These are phyloP conservation scores for Drosophila colorata DNA, from an alignment of 2,888 invertebrate species.

Conservation along the genomic window DNA sequence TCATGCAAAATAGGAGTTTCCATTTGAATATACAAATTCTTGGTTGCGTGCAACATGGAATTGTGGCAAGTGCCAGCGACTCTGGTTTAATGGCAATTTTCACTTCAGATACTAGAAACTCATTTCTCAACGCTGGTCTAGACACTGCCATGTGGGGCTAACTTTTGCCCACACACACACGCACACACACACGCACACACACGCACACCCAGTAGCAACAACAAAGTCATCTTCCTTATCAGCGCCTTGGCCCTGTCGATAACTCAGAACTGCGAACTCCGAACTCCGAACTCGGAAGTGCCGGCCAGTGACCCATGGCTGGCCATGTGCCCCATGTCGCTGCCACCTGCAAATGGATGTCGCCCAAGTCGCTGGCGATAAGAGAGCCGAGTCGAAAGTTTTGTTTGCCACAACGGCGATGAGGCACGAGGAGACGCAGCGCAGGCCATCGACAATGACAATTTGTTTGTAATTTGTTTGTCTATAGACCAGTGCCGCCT, in stretches of 20 bases:
- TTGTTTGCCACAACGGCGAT: background rate
- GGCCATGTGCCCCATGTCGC: background rate
- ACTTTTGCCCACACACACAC: background rate
- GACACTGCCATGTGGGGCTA: slow-evolving; percentile 21
- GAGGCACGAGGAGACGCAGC: background rate
- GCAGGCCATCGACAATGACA: slow-evolving; percentile 61
- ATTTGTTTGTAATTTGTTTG: slow-evolving; percentile 81
- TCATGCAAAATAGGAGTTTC: background rate
- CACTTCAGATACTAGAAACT: slow-evolving; percentile 1
- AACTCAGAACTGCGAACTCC: slow-evolving; percentile 36
- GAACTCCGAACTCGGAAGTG: slow-evolving; percentile 2
- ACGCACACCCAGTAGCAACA: background rate
- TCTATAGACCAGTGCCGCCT: slow-evolving; percentile 35
- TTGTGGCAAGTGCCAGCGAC: slow-evolving; percentile 5
- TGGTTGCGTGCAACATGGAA: background rate
- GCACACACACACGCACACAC: background rate
- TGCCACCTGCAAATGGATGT: slow-evolving; percentile 45
- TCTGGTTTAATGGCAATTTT: slow-evolving; percentile 14
- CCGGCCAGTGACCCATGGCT: slow-evolving; percentile 42
- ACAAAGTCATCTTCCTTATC: slow-evolving; percentile 49
- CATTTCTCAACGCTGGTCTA: slow-evolving; percentile 5
- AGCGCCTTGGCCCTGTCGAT: slow-evolving; percentile 47
- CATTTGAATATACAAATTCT: background rate
- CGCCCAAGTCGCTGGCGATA: slow-evolving; percentile 25
- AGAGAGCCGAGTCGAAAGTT: slow-evolving; percentile 29